A percentile compares a stretch with the other conserved stretches of the same genome.
These are phyloP conservation scores for Amitus sp. DNA, from an alignment of 2,888 invertebrate species.

Conservation along the genomic window DNA sequence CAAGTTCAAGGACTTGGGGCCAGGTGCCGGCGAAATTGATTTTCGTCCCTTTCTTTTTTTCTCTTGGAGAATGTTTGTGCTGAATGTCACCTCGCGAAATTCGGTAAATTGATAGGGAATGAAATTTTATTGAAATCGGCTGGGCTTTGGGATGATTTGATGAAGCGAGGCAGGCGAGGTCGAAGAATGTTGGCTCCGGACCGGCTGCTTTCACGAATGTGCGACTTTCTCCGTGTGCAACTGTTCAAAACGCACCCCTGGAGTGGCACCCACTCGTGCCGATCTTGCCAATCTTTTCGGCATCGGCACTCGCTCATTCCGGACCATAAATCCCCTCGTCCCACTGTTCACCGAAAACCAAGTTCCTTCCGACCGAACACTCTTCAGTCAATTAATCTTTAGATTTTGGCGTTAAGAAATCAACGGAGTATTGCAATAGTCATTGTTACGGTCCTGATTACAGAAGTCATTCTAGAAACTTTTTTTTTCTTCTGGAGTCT, in stretches of 20 bases:
- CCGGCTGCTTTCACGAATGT: conserved; percentile 42
- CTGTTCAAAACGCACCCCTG: conserved; percentile 44
- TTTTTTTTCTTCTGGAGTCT: too few species aligned
- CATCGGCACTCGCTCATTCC: conserved; percentile 60
- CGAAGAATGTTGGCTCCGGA: conserved; percentile 19
- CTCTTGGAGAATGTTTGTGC: not conserved
- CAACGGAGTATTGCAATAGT: too few species aligned
- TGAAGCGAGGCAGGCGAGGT: conserved; percentile 10
- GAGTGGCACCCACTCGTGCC: conserved; percentile 53
- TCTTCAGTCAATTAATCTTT: too few species aligned
- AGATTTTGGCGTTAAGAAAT: too few species aligned
- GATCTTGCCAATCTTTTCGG: conserved; percentile 58
- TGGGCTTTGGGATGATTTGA: conserved; percentile 9
- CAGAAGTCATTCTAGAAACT: too few species aligned
- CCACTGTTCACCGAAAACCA: conserved; percentile 48
- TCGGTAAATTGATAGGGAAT: not conserved
- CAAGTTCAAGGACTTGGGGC: conserved; percentile 59
- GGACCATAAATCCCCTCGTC: conserved; percentile 51
- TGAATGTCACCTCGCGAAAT: not conserved
- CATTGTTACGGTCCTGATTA: too few species aligned
- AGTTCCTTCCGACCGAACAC: conserved; percentile 41
- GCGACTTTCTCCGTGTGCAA: conserved; percentile 51
- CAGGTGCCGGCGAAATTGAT: conserved; percentile 54
- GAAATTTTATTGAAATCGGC: not conserved
- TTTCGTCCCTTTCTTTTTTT: not conserved